Conservation (phyloP, 2,797 vertebrate species). For the Melopsittacus undulatus region DNA sequence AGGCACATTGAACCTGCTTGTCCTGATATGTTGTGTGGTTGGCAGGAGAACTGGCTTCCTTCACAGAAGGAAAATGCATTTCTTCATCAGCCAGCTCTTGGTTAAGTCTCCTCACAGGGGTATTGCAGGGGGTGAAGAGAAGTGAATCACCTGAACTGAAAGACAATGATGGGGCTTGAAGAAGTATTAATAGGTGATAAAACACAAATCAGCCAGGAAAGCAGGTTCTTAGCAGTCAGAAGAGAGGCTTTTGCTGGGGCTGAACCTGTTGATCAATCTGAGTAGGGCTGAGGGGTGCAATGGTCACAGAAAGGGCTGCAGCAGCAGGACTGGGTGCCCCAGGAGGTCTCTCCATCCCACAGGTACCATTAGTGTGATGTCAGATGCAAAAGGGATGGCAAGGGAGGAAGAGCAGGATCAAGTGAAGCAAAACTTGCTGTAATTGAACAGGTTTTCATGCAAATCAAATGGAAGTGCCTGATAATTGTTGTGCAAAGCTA, state of each 20-base stretch:
- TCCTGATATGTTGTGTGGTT: not conserved
- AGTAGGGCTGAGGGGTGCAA: not conserved
- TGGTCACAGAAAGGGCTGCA: not conserved
- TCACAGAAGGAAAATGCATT: not conserved
- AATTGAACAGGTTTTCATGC: not conserved
- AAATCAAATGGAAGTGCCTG: not conserved
- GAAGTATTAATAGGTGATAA: not conserved
- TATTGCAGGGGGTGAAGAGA: not conserved
- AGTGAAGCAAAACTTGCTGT: not conserved
- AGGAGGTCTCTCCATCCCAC: not conserved
- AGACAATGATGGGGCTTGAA: not conserved
- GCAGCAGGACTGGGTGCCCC: not conserved
- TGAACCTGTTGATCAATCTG: not conserved
- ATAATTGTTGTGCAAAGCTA: not conserved
- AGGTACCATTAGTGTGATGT: not conserved
- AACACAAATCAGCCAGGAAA: not conserved
- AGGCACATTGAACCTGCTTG: not conserved
- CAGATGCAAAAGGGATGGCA: rapidly evolving
- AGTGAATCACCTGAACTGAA: not conserved
- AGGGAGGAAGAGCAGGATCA: not conserved
- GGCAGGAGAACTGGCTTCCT: not conserved
- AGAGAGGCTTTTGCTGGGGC: not conserved
- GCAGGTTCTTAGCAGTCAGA: not conserved
- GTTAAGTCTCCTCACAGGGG: not conserved
- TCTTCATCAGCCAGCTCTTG: not conserved